These are phyloP conservation scores for Xenops minutus DNA, from an alignment of 2,797 vertebrate species.

Conservation along the genomic window DNA sequence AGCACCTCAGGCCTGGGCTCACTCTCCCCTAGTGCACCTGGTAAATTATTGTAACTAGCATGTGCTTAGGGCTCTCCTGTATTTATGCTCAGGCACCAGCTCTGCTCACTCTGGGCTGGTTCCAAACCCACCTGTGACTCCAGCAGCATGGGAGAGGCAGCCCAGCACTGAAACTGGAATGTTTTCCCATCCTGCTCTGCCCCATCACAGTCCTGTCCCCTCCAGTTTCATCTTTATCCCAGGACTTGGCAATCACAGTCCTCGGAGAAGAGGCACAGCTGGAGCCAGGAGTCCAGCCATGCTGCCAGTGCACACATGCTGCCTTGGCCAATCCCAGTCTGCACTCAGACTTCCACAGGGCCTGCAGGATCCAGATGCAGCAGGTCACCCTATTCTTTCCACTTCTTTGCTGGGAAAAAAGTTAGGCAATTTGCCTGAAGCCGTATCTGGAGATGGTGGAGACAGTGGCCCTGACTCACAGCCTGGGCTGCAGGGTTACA, in stretches of 20 bases:
- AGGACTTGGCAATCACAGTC: fast-evolving
- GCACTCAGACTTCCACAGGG: not conserved
- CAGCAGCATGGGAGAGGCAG: not conserved
- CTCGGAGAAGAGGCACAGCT: not conserved
- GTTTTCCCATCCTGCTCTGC: not conserved
- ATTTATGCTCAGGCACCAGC: not conserved
- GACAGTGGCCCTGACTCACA: fast-evolving
- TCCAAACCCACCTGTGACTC: not conserved
- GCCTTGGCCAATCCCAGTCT: fast-evolving
- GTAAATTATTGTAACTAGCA: not conserved
- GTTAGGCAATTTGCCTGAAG: not conserved
- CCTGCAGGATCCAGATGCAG: not conserved
- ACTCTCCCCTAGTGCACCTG: not conserved
- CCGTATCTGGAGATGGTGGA: not conserved
- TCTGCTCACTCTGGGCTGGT: not conserved
- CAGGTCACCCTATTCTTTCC: not conserved
- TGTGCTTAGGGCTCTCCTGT: not conserved
- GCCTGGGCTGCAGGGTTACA: not conserved
- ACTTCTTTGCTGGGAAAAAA: not conserved
- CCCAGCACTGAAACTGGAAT: not conserved
- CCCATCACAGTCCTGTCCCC: not conserved
- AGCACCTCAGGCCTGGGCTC: not conserved
- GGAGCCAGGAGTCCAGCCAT: fast-evolving
- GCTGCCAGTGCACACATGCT: fast-evolving
- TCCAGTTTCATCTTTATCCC: not conserved